Evolutionary conservation across 2,113 vertebrate species (phyloP).

Genomic region (Corydoras sp.): DNA sequence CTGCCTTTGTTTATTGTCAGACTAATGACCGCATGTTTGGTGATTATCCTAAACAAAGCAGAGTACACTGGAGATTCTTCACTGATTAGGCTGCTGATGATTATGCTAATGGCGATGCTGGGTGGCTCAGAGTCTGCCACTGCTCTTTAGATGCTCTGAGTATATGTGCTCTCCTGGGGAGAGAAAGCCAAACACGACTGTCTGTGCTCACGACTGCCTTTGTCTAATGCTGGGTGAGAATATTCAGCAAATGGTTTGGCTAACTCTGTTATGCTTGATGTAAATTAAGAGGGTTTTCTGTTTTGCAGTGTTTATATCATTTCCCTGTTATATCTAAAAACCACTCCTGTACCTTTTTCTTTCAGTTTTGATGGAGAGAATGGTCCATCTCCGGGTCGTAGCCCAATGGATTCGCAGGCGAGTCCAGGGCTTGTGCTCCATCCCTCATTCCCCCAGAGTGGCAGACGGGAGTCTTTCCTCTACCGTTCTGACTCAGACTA

Average conservation of each 20-base stretch:
- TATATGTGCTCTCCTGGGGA: constrained; percentile 9
- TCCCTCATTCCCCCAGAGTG: constrained; percentile 76
- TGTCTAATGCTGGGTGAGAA: constrained; percentile 11
- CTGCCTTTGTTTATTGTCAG: constrained; percentile 16
- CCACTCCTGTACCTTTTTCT: not conserved
- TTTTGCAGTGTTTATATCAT: not conserved
- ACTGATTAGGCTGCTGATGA: constrained; percentile 33
- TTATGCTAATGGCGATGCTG: constrained; percentile 28
- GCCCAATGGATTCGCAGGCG: constrained; percentile 87
- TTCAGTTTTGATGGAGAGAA: constrained; percentile 84
- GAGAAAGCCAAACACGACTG: constrained; percentile 22
- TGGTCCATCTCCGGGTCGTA: constrained; percentile 83
- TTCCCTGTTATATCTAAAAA: not conserved
- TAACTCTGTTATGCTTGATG: too few species aligned
- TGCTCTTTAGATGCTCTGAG: constrained; percentile 16
- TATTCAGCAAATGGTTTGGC: too few species aligned
- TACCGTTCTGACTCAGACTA: constrained; percentile 92
- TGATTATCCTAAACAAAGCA: constrained; percentile 18
- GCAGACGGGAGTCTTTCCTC: constrained; percentile 87
- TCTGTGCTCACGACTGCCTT: constrained; percentile 25
- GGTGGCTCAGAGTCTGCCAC: constrained; percentile 13
- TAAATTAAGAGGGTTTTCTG: too few species aligned
- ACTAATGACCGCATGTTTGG: constrained; percentile 17
- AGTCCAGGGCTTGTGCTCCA: constrained; percentile 85
- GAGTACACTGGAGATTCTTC: constrained; percentile 19